A percentile compares a stretch with the other conserved stretches of the same genome.
Conservation (phyloP, 2,113 vertebrate genomes). For the Cephalopterus ornatus region DNA sequence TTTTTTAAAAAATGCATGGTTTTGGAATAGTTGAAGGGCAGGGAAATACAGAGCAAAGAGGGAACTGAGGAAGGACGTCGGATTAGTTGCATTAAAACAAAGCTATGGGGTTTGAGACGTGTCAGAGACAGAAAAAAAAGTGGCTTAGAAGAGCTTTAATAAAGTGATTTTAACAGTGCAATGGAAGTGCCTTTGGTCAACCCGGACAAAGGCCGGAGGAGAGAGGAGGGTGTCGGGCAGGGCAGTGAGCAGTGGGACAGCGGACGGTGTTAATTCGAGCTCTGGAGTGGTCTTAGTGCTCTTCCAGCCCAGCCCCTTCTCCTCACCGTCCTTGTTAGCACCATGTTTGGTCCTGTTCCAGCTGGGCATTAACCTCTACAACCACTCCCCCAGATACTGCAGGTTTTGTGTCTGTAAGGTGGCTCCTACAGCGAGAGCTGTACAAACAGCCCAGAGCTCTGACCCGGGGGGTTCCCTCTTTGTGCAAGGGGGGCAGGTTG, state of each 20-base stretch:
- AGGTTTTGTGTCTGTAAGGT: neutral
- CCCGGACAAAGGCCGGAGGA: neutral
- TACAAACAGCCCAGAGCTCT: fast-evolving
- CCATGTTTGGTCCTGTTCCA: neutral
- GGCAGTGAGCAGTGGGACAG: neutral
- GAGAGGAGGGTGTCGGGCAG: neutral
- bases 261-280: fast-evolving
- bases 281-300: neutral
- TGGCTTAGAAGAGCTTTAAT: neutral
- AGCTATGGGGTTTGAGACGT: neutral
- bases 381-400: too few species aligned
- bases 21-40: neutral
- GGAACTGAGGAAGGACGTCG: neutral
- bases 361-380: neutral
- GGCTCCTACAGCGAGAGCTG: neutral
- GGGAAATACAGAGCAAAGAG: neutral
- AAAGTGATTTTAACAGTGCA: neutral
- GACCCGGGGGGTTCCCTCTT: neutral
- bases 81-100: neutral
- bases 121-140: neutral
- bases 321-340: neutral
- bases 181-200: neutral
- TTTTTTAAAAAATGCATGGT: neutral
- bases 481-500: neutral
- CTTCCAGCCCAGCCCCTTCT: neutral